Base-by-base conservation (phyloP, 2,113 vertebrate genomes). In the Leptobrachium ailaonicum region DNA sequence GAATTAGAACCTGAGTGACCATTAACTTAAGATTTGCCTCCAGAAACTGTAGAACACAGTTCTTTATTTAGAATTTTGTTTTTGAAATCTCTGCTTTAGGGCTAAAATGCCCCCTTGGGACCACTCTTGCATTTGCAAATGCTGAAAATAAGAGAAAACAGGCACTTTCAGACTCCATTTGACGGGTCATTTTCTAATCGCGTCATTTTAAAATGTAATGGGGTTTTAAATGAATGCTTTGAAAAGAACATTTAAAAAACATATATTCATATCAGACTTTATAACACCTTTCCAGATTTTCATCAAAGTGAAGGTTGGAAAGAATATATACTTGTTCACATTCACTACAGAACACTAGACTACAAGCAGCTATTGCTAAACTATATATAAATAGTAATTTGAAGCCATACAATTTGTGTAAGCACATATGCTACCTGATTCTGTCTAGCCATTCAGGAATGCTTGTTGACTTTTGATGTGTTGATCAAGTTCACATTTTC, bases 171-270 rank as follows among this genome's bases (percentile, higher is more conserved):
- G 20, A 66, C 66, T 79, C 40, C 69, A 79, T 72, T 77, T 77
- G 75, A 77, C 75, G 58, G 64, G 69, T 79, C 77, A 72, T 79
- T 79, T 79, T 79, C 69, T 71, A 72, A 72, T 72, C 71, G 10
- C 56, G 66, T 77, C 75, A 69, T 76, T 76, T 67, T 68, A 68
- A 68, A 32, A 68, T 4, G 60, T 67, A 45, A 58, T 63, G 32
- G 43, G 53, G 14, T 60, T 60, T 79, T 64, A 66, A 79, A 79
- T 79, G 77, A 45, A 78, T 71, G 20, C 8, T 64, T 68, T 71
- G 58, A n/a, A 79, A 79, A 79, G 58, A 72, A 79, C 58, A 54
- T 66, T 43, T 32, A 63, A 58, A 68, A 69, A 58, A 68, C 44
- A 77, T 66, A 76, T 67, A 56, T 69, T 58, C 56, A 60, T 76